Conservation (phyloP, 2,888 invertebrate species). For the Ophioninae sp. region DNA sequence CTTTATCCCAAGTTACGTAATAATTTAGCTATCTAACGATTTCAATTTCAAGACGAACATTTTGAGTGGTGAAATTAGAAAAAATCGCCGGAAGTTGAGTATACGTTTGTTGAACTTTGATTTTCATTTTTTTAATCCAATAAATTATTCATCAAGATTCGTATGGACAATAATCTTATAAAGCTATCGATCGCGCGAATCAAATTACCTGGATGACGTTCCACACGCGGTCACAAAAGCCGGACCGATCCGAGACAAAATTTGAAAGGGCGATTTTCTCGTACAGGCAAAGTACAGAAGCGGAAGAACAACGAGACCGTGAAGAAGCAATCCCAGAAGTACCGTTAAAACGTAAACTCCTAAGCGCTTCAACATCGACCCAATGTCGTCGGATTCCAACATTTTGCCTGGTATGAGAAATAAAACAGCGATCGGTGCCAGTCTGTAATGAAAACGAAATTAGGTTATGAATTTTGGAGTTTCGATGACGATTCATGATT, state of each 20-base stretch:
- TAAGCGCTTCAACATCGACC: slow-evolving; percentile 90
- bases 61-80: too few relatives aligned
- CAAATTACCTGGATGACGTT: slow-evolving; percentile 88
- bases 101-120: neutral
- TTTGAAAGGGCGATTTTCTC: slow-evolving; percentile 90
- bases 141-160: neutral
- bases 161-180: neutral
- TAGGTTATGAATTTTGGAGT: slow-evolving; percentile 1
- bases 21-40: too few relatives aligned
- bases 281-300: slow-evolving; percentile 91
- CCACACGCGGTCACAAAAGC: slow-evolving; percentile 98
- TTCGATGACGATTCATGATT: neutral
- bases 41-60: too few relatives aligned
- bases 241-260: slow-evolving; percentile 91
- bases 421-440: slow-evolving; percentile 93
- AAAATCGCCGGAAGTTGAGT: too few relatives aligned
- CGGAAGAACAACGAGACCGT: slow-evolving; percentile 95
- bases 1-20: too few relatives aligned
- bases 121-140: slow-evolving; percentile 8
- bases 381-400: slow-evolving; percentile 92
- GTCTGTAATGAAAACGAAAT: slow-evolving; percentile 82
- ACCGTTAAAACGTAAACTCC: slow-evolving; percentile 97
- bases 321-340: slow-evolving; percentile 92
- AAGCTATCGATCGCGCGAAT: neutral
- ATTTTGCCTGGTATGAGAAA: slow-evolving; percentile 95